Conservation (phyloP, 2,113 vertebrate genomes). For the Labeo rohita region DNA sequence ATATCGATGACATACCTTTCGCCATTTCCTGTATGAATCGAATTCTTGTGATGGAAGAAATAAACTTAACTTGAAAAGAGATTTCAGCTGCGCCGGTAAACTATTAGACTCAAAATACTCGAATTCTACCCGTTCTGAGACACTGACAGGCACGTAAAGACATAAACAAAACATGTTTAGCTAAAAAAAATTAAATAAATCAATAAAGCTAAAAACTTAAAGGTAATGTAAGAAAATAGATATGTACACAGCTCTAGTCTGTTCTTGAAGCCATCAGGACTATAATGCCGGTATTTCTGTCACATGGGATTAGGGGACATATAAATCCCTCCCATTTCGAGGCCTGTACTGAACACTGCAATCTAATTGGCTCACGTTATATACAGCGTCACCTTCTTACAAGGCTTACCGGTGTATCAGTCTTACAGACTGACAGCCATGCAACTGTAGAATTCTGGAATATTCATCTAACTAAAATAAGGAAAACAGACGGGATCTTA, state of each 20-base stretch:
- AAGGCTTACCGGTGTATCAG: neutral
- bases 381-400: neutral
- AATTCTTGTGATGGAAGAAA: conserved; percentile 85
- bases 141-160: conserved; percentile 76
- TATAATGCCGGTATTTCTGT: conserved; percentile 68
- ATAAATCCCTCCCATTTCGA: conserved; percentile 33
- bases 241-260: neutral
- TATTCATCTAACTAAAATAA: neutral
- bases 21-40: conserved; percentile 85
- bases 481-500: neutral
- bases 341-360: neutral
- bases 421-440: conserved; percentile 2
- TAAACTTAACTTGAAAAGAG: conserved; percentile 84
- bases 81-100: conserved; percentile 80
- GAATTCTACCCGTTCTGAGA: conserved; percentile 77
- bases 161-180: conserved; percentile 83
- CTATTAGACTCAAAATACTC: conserved; percentile 86
- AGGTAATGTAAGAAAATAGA: conserved; percentile 19
- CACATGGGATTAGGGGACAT: conserved; percentile 36
- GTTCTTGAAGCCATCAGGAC: neutral
- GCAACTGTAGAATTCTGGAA: neutral
- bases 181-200: conserved; percentile 35
- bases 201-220: conserved; percentile 42
- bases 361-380: conserved; percentile 41
- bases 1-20: conserved; percentile 70